Evolutionary conservation across 1,140 invertebrate species (phyloP).

Genomic region (Drosophila fuyamai): DNA sequence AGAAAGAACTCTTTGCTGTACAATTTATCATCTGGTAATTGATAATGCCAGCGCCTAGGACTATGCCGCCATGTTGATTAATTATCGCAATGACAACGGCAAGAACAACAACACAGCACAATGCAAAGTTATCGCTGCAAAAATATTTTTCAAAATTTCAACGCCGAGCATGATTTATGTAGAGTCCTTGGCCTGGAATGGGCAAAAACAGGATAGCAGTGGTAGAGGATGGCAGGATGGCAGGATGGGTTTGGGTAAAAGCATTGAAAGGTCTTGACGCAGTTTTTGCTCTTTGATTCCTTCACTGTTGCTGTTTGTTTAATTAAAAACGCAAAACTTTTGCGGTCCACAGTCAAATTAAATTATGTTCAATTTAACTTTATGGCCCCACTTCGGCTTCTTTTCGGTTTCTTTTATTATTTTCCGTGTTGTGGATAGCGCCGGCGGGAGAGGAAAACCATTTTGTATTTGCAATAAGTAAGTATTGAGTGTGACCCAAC

Average conservation of each 20-base stretch:
- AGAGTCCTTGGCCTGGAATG: slow-evolving; percentile 42
- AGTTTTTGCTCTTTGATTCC: slow-evolving; percentile 58
- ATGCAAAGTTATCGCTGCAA: slow-evolving; percentile 72
- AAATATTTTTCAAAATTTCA: slow-evolving; percentile 78
- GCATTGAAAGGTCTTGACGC: slow-evolving; percentile 52
- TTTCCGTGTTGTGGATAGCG: not conserved
- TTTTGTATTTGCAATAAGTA: slow-evolving; percentile 40
- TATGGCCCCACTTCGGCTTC: slow-evolving; percentile 15
- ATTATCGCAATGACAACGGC: slow-evolving; percentile 76
- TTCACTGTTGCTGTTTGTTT: slow-evolving; percentile 60
- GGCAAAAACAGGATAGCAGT: slow-evolving; percentile 1
- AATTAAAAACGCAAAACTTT: slow-evolving; percentile 66
- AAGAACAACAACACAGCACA: slow-evolving; percentile 32
- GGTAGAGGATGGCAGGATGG: slow-evolving; percentile 1
- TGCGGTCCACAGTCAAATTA: slow-evolving; percentile 62
- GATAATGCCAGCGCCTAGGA: slow-evolving; percentile 76
- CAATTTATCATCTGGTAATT: slow-evolving; percentile 80
- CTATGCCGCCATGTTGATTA: slow-evolving; percentile 71
- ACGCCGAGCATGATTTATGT: slow-evolving; percentile 71
- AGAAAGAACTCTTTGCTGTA: slow-evolving; percentile 66
- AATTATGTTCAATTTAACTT: slow-evolving; percentile 67
- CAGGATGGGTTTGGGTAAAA: slow-evolving; percentile 9
- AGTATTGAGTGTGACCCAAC: slow-evolving; percentile 57
- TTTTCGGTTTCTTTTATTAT: slow-evolving; percentile 17
- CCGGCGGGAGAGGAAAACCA: slow-evolving; percentile 12